A percentile compares a stretch with the other conserved stretches of the same genome.
phyloP scores from a whole-genome alignment of 2,113 vertebrate genomes.

The Saguinus midas region DNA sequence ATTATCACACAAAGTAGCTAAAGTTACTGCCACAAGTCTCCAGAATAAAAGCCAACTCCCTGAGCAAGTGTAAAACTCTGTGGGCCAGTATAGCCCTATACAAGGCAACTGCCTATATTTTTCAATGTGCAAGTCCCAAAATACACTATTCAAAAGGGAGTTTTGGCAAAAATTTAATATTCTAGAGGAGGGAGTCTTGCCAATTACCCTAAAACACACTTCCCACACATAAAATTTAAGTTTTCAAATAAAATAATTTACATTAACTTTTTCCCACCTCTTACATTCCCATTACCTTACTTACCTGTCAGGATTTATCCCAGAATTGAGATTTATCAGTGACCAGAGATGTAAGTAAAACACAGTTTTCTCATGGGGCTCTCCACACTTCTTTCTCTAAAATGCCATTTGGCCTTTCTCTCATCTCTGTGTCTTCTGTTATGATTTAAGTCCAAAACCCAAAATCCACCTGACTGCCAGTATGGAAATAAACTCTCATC shows the following conservation, averaged over 20 bases:
- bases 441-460: background rate
- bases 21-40: background rate
- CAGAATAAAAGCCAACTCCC: background rate
- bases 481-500: slow-evolving; percentile 23
- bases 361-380: background rate
- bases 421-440: background rate
- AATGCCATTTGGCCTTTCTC: background rate
- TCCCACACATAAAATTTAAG: slow-evolving; percentile 50
- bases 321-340: slow-evolving; percentile 33
- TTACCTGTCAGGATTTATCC: background rate
- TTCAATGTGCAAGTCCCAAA: background rate
- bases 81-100: background rate
- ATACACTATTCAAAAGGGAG: background rate
- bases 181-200: background rate
- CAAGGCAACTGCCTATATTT: background rate
- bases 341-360: slow-evolving; percentile 20
- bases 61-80: background rate
- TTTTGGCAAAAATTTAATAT: background rate
- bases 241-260: slow-evolving; percentile 54
- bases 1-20: background rate
- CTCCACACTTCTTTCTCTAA: background rate
- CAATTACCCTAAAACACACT: slow-evolving; percentile 25
- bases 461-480: background rate
- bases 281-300: background rate
- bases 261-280: background rate